These are phyloP conservation scores for Branchipolynoe longqiensis DNA, from an alignment of 2,888 invertebrate genomes.

Conservation along the genomic window DNA sequence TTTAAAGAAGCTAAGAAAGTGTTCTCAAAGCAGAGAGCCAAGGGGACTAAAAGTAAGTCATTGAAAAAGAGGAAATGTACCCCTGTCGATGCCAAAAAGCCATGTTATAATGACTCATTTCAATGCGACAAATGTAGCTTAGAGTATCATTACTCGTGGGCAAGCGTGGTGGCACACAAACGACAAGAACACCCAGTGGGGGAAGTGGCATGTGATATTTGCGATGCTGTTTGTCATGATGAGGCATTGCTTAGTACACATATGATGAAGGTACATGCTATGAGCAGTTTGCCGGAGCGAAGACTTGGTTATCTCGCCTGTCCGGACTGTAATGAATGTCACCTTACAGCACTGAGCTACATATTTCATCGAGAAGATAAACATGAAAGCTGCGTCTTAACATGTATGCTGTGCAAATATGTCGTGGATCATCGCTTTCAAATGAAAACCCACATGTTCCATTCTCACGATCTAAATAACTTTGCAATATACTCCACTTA, in stretches of 20 bases:
- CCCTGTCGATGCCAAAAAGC: no score
- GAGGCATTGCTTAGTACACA: background rate
- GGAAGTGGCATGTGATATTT: background rate
- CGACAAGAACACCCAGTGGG: background rate
- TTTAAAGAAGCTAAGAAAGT: no score
- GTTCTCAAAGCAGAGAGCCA: no score
- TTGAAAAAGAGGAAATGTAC: no score
- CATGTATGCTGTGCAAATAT: background rate
- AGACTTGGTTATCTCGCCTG: background rate
- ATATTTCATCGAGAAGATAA: constrained; percentile 6
- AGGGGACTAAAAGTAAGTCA: no score
- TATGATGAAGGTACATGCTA: background rate
- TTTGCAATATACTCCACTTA: background rate
- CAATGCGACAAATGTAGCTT: background rate
- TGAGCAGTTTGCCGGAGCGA: background rate
- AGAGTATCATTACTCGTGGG: background rate
- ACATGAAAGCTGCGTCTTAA: background rate
- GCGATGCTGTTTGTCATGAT: background rate
- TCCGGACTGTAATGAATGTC: background rate
- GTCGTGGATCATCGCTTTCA: background rate
- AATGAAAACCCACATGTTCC: constrained; percentile 10
- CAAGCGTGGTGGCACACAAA: background rate
- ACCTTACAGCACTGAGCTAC: background rate
- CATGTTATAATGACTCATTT: no score
- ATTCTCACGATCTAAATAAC: background rate